Evolutionary conservation across 2,797 vertebrate genomes (phyloP).

Genomic region (Poeciliopsis gracilis): DNA sequence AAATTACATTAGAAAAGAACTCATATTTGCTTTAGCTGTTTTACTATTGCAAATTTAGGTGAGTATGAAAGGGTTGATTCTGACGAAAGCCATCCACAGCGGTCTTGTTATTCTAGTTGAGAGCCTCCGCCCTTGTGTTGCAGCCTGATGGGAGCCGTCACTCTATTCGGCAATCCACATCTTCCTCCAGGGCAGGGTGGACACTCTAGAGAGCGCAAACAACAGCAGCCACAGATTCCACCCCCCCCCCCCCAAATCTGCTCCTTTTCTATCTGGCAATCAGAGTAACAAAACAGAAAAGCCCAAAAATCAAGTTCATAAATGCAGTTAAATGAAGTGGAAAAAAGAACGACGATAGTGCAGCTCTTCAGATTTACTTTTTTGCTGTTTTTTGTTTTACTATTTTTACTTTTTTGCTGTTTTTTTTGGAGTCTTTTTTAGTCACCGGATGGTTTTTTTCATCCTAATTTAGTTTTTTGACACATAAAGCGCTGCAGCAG

Average conservation of each 20-base stretch:
- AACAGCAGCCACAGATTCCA: constrained; percentile 43
- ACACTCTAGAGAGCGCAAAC: constrained; percentile 47
- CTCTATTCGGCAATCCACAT: constrained; percentile 60
- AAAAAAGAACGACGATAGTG: neutral
- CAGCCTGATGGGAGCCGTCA: constrained; percentile 55
- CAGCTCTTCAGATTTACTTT: neutral
- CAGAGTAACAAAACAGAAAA: neutral
- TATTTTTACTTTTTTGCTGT: neutral
- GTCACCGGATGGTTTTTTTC: neutral
- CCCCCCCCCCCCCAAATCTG: constrained; percentile 5
- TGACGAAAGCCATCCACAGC: constrained; percentile 12
- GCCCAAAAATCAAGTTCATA: neutral
- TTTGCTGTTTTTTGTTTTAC: neutral
- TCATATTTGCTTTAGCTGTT: constrained; percentile 15
- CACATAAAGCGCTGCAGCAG: neutral
- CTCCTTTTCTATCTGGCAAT: constrained; percentile 9
- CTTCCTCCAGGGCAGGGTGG: constrained; percentile 49
- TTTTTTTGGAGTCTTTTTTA: neutral
- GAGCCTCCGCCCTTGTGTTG: constrained; percentile 34
- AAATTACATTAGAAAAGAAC: constrained; percentile 1
- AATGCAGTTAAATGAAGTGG: neutral
- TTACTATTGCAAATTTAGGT: neutral
- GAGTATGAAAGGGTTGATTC: constrained; percentile 6
- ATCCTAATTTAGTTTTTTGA: neutral
- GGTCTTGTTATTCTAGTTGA: constrained; percentile 50